Conservation (phyloP, 2,888 invertebrate genomes). For the Xanthostigma xanthostigma region DNA sequence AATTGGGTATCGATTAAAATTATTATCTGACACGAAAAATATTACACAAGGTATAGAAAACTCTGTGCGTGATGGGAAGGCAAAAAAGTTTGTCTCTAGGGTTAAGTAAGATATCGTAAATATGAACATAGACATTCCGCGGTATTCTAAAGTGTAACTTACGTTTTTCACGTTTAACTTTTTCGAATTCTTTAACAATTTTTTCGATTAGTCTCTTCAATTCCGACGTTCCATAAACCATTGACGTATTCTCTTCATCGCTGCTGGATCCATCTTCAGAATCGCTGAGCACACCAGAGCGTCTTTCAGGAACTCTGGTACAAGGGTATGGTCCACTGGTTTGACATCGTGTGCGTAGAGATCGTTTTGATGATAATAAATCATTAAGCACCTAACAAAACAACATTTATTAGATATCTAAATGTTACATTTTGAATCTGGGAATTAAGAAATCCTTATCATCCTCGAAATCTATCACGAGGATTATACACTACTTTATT, state of each 20-base stretch:
- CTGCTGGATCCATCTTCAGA: conserved; percentile 4
- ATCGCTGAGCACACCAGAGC: neutral
- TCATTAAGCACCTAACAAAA: neutral
- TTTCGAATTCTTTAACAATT: conserved; percentile 5
- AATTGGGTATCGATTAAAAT: too few species aligned
- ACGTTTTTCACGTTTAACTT: conserved; percentile 5
- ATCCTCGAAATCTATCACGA: too few species aligned
- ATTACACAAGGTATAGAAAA: too few species aligned
- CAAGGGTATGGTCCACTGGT: neutral
- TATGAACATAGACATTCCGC: too few species aligned
- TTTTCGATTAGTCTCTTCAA: conserved; percentile 8
- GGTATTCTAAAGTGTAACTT: conserved; percentile 9
- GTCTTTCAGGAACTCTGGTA: neutral
- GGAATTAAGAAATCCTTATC: too few species aligned
- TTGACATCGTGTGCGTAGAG: neutral
- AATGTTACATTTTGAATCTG: too few species aligned
- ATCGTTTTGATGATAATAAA: conserved; percentile 2
- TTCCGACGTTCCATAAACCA: conserved; percentile 9
- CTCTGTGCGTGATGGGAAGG: too few species aligned
- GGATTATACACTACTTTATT: too few species aligned
- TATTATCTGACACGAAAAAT: too few species aligned
- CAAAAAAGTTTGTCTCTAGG: too few species aligned
- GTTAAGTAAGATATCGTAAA: too few species aligned
- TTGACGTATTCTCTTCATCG: neutral
- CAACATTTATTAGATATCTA: conserved; percentile 1